A percentile compares a stretch with the other conserved stretches of the same genome.
Conservation (phyloP, 1,140 invertebrate genomes). For the Phymorhynchus buccinoides region DNA sequence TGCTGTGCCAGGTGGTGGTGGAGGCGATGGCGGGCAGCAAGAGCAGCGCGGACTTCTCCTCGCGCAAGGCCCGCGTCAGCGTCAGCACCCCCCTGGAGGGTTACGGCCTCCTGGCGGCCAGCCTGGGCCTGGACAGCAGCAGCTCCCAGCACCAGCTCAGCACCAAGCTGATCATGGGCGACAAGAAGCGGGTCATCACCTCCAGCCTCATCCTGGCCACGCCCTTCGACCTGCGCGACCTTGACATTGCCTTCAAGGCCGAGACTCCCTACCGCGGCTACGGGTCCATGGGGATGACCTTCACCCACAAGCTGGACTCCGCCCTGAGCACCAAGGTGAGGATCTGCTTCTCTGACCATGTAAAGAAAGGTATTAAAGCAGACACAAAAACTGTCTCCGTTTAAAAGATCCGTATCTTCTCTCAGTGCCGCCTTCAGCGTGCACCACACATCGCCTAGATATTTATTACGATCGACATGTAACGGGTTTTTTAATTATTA, state of each 20-base stretch:
- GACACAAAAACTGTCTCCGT: too few relatives aligned
- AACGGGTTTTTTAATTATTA: too few relatives aligned
- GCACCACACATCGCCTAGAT: too few relatives aligned
- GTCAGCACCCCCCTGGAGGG: constrained; percentile 58
- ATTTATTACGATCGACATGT: too few relatives aligned
- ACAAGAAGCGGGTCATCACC: constrained; percentile 29
- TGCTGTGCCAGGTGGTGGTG: constrained; percentile 25
- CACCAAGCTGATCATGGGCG: constrained; percentile 22
- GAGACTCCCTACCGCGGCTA: constrained; percentile 28
- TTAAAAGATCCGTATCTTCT: too few relatives aligned
- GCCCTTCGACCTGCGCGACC: constrained; percentile 18
- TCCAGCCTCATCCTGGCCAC: constrained; percentile 32
- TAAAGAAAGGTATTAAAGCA: not conserved
- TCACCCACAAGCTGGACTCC: constrained; percentile 13
- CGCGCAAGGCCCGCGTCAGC: constrained; percentile 43
- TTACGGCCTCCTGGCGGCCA: constrained; percentile 37
- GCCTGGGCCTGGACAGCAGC: constrained; percentile 22
- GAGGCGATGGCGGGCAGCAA: constrained; percentile 14
- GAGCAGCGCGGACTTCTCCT: not conserved
- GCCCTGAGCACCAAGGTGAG: constrained; percentile 14
- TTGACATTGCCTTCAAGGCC: constrained; percentile 26
- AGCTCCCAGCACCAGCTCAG: constrained; percentile 20
- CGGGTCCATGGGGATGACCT: constrained; percentile 1
- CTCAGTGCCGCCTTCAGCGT: too few relatives aligned
- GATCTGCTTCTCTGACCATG: not conserved